Evolutionary conservation across 2,888 invertebrate species (phyloP).

Genomic region (Julus scandinavius): DNA sequence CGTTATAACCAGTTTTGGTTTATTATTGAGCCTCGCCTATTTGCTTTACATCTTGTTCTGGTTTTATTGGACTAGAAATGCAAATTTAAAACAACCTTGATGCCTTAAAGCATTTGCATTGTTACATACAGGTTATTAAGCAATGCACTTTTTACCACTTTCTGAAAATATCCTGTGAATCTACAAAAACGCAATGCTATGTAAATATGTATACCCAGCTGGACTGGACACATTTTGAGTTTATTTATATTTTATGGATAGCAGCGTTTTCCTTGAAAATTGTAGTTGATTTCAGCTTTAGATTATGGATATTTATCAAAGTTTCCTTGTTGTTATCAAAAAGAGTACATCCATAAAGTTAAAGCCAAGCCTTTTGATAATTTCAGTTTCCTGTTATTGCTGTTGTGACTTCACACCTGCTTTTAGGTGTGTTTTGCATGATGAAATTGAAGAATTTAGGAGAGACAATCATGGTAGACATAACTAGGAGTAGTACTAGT

Average conservation of each 20-base stretch:
- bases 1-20: not conserved
- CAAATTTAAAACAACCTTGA: not conserved
- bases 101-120: not conserved
- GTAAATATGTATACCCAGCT: not conserved
- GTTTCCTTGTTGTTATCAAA: not conserved
- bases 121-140: not conserved
- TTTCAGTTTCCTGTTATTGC: not conserved
- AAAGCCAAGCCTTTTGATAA: not conserved
- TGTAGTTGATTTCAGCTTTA: not conserved
- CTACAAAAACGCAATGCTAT: not conserved
- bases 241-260: not conserved
- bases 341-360: not conserved
- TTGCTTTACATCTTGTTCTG: not conserved
- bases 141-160: not conserved
- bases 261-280: not conserved
- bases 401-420: not conserved
- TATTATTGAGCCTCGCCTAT: not conserved
- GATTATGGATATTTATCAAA: not conserved
- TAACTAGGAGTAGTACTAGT: not conserved
- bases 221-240: not conserved
- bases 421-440: not conserved
- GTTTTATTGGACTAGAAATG: conserved; percentile 9
- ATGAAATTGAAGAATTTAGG: not conserved
- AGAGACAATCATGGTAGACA: not conserved
- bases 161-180: not conserved